Conservation (phyloP, 1,140 invertebrate species). For the Drosophila pseudoobscura region DNA sequence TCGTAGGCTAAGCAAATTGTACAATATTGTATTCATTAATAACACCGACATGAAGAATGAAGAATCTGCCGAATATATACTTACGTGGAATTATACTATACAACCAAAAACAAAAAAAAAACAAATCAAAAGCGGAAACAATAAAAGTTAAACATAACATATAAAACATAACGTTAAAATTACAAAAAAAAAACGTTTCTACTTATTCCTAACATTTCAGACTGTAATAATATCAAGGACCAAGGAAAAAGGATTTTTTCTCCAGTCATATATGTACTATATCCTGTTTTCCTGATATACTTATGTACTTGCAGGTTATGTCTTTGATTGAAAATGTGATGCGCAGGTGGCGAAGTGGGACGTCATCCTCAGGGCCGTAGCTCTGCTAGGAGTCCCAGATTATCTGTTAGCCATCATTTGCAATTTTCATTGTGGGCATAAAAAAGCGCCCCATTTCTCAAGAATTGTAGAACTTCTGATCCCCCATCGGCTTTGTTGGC, state of each 20-base stretch:
- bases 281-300: too few relatives aligned
- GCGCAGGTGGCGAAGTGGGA: too few relatives aligned
- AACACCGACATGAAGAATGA: conserved; percentile 22
- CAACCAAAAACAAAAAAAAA: conserved; percentile 22
- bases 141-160: conserved; percentile 62
- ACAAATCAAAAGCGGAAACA: conserved; percentile 25
- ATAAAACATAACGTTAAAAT: conserved; percentile 8
- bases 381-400: too few relatives aligned
- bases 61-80: conserved; percentile 14
- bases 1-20: conserved; percentile 38
- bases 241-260: too few relatives aligned
- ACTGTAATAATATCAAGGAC: too few relatives aligned
- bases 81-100: conserved; percentile 39
- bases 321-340: too few relatives aligned
- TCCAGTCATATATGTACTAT: too few relatives aligned
- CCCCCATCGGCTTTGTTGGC: neutral
- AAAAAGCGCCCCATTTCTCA: neutral
- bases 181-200: conserved; percentile 10
- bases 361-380: too few relatives aligned
- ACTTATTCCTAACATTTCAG: too few relatives aligned
- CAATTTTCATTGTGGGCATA: neutral
- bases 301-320: too few relatives aligned
- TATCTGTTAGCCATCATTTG: too few relatives aligned
- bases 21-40: conserved; percentile 48
- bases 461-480: neutral